A percentile compares a stretch with the other conserved stretches of the same genome.
These are phyloP conservation scores for Prosopocoilus inquinatus DNA, from an alignment of 2,888 invertebrate genomes.

Conservation along the genomic window DNA sequence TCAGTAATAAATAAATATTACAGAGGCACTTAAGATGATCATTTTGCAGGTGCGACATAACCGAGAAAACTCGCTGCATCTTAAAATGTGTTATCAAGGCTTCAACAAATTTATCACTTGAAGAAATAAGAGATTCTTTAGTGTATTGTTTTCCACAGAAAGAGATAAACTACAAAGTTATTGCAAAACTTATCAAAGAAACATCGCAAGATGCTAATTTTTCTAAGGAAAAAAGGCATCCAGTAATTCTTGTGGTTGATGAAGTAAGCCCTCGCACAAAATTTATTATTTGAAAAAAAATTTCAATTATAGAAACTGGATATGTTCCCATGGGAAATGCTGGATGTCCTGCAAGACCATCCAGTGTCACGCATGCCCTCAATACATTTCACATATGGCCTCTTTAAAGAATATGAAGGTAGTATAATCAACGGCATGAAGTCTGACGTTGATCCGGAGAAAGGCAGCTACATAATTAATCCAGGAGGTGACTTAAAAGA, in stretches of 20 bases:
- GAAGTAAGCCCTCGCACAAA: slow-evolving; percentile 53
- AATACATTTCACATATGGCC: slow-evolving; percentile 62
- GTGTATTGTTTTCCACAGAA: slow-evolving; percentile 46
- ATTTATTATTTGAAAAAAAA: slow-evolving; percentile 8
- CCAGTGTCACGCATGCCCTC: slow-evolving; percentile 75
- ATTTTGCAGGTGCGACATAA: slow-evolving; percentile 25
- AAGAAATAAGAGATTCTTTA: slow-evolving; percentile 49
- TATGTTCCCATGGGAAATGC: slow-evolving; percentile 76
- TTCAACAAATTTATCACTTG: slow-evolving; percentile 41
- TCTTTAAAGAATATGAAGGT: slow-evolving; percentile 61
- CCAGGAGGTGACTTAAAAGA: slow-evolving; percentile 58
- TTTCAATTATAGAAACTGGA: slow-evolving; percentile 62
- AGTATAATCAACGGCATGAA: slow-evolving; percentile 59
- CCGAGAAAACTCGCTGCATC: slow-evolving; percentile 44
- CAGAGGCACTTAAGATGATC: slow-evolving; percentile 1
- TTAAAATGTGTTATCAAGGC: slow-evolving; percentile 50
- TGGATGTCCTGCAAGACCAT: slow-evolving; percentile 63
- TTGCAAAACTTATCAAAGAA: slow-evolving; percentile 48
- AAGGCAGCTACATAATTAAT: slow-evolving; percentile 65
- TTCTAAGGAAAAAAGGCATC: slow-evolving; percentile 55
- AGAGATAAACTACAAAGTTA: slow-evolving; percentile 50
- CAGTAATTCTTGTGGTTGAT: slow-evolving; percentile 67
- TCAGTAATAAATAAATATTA: background rate
- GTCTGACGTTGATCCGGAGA: slow-evolving; percentile 51
- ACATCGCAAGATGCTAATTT: slow-evolving; percentile 47